These are phyloP conservation scores for Drosophila paracracens DNA, from an alignment of 2,888 invertebrate genomes.

Conservation along the genomic window DNA sequence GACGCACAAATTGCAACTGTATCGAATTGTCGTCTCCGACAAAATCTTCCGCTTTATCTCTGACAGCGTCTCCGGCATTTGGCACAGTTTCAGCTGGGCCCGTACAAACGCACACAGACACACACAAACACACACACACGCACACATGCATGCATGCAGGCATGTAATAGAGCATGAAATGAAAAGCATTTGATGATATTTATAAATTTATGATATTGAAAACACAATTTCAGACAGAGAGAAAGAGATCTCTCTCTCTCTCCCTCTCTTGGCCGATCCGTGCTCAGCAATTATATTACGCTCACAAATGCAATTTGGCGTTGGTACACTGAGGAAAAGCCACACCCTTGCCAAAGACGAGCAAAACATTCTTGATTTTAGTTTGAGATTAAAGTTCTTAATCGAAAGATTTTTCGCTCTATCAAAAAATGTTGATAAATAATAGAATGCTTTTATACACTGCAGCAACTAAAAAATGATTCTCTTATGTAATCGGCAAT, in stretches of 20 bases:
- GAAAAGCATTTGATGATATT: slow-evolving; percentile 49
- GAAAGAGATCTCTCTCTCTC: neutral
- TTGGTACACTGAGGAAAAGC: neutral
- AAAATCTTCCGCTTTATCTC: neutral
- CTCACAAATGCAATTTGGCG: neutral
- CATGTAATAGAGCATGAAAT: slow-evolving; percentile 14
- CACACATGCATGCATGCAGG: neutral
- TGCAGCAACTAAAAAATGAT: neutral
- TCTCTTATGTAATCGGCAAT: neutral
- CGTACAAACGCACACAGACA: slow-evolving; percentile 16
- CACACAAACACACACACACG: neutral
- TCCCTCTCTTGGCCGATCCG: neutral
- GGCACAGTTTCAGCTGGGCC: slow-evolving; percentile 57
- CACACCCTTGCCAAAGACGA: neutral
- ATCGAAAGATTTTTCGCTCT: neutral
- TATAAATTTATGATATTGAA: slow-evolving; percentile 71
- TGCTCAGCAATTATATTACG: neutral
- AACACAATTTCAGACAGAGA: slow-evolving; percentile 27
- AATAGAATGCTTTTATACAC: neutral
- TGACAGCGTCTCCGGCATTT: slow-evolving; percentile 43
- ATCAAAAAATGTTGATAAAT: neutral
- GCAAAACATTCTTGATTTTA: neutral
- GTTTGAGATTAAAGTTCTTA: neutral
- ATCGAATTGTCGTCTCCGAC: slow-evolving; percentile 68
- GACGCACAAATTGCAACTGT: slow-evolving; percentile 76